Evolutionary conservation across 2,888 invertebrate species (phyloP).

Genomic region (Apamea epomidion): DNA sequence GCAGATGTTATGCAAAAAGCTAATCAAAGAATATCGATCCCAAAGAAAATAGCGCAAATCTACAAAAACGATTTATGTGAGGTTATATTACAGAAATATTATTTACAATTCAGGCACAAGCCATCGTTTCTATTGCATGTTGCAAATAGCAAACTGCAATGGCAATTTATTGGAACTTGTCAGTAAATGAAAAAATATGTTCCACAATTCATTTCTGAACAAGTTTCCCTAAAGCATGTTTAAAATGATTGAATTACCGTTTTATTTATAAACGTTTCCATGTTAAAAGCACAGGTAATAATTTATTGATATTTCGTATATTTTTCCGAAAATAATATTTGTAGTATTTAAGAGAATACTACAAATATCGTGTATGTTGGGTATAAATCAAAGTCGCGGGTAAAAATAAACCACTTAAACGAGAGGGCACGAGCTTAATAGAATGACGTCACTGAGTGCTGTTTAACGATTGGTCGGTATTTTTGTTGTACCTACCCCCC

Average conservation of each 20-base stretch:
- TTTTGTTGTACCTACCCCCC: conserved; percentile 51
- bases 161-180: conserved; percentile 53
- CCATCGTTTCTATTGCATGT: conserved; percentile 61
- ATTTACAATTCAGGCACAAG: conserved; percentile 42
- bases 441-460: conserved; percentile 57
- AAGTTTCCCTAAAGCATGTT: conserved; percentile 50
- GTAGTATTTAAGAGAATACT: conserved; percentile 3
- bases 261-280: conserved; percentile 38
- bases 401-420: conserved; percentile 62
- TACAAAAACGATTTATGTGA: conserved; percentile 47
- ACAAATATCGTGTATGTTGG: conserved; percentile 23
- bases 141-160: conserved; percentile 61
- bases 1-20: conserved; percentile 38
- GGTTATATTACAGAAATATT: conserved; percentile 46
- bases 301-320: conserved; percentile 45
- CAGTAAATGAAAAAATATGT: conserved; percentile 59
- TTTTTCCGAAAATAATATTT: conserved; percentile 30
- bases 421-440: conserved; percentile 53
- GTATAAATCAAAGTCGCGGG: conserved; percentile 48
- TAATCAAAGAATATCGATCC: conserved; percentile 39
- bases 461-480: conserved; percentile 64
- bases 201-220: conserved; percentile 35
- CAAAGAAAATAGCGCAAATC: conserved; percentile 50
- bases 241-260: conserved; percentile 36
- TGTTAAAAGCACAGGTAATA: conserved; percentile 35